These are phyloP conservation scores for Pampus argenteus DNA, from an alignment of 2,797 vertebrate species.

Conservation along the genomic window DNA sequence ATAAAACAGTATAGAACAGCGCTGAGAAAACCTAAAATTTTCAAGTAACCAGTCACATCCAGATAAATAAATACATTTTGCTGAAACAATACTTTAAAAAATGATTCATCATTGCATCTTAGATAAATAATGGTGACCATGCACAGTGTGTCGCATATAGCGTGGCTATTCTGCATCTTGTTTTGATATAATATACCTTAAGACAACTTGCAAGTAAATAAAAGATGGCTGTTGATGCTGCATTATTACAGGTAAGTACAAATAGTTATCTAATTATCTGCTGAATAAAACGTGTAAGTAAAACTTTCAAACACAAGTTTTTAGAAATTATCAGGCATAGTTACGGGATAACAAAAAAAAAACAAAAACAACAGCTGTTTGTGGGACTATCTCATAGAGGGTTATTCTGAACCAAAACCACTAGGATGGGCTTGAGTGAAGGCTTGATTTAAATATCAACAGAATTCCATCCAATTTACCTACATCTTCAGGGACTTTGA, in stretches of 20 bases:
- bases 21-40: constrained; percentile 76
- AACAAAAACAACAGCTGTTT: background rate
- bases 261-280: constrained; percentile 38
- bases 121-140: constrained; percentile 75
- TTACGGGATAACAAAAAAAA: background rate
- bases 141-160: constrained; percentile 66
- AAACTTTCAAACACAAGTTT: constrained; percentile 6
- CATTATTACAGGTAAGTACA: constrained; percentile 48
- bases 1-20: constrained; percentile 79
- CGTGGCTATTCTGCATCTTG: constrained; percentile 69
- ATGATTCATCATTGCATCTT: constrained; percentile 78
- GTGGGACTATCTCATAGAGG: constrained; percentile 14
- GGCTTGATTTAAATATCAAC: background rate
- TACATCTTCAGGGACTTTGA: background rate
- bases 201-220: constrained; percentile 60
- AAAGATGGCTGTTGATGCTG: constrained; percentile 69
- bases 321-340: constrained; percentile 10
- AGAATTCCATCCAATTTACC: background rate
- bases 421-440: constrained; percentile 2
- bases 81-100: constrained; percentile 80
- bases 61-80: constrained; percentile 87
- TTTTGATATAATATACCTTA: constrained; percentile 54
- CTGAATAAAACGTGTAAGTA: constrained; percentile 27
- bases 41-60: constrained; percentile 87
- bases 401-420: constrained; percentile 13